Conservation (phyloP, 2,113 vertebrate species). For the Hippocampus mohnikei region DNA sequence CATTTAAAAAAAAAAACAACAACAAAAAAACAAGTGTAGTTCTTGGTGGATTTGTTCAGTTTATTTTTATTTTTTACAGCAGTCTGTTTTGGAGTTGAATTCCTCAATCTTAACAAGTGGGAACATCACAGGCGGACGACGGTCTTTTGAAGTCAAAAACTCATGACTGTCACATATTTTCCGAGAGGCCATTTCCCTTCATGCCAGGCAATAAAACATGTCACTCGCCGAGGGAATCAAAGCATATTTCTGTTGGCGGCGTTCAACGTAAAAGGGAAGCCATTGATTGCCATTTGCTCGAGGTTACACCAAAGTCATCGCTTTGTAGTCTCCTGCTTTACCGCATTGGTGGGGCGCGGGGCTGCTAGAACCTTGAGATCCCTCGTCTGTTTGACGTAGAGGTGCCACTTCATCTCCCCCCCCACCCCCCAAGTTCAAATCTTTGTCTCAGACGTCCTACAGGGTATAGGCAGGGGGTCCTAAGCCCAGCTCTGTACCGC, state of each 20-base stretch:
- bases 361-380: neutral
- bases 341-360: neutral
- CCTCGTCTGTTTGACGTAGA: slow-evolving; percentile 1
- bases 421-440: slow-evolving; percentile 46
- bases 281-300: slow-evolving; percentile 28
- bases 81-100: slow-evolving; percentile 16
- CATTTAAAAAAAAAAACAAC: neutral
- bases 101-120: slow-evolving; percentile 38
- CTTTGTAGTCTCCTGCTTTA: slow-evolving; percentile 27
- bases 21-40: neutral
- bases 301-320: slow-evolving; percentile 33
- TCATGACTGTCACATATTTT: slow-evolving; percentile 61
- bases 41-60: neutral
- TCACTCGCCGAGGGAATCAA: slow-evolving; percentile 24
- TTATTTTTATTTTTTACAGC: neutral
- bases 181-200: slow-evolving; percentile 25
- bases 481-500: slow-evolving; percentile 53
- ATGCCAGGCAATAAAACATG: slow-evolving; percentile 24
- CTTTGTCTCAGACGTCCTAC: slow-evolving; percentile 59
- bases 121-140: slow-evolving; percentile 39
- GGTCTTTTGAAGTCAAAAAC: slow-evolving; percentile 46
- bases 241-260: slow-evolving; percentile 29
- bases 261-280: slow-evolving; percentile 16
- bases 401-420: neutral
- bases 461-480: slow-evolving; percentile 30